These are phyloP conservation scores for Chionoecetes opilio DNA, from an alignment of 1,140 invertebrate genomes.

Conservation along the genomic window DNA sequence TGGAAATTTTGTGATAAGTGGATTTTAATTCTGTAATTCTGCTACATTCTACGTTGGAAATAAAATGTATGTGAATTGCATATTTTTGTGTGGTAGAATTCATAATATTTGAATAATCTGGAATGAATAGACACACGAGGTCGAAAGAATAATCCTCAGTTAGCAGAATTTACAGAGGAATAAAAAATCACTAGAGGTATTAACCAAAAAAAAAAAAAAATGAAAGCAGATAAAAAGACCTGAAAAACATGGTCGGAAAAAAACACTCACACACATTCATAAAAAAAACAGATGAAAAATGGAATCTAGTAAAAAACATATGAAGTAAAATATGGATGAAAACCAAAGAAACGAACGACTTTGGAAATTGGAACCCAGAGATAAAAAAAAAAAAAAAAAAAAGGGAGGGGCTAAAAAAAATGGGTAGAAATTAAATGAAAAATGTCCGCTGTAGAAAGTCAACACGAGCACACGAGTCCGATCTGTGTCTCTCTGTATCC, in stretches of 20 bases:
- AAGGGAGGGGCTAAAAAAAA: background rate
- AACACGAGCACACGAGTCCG: background rate
- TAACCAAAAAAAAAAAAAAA: background rate
- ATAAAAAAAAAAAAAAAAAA: background rate
- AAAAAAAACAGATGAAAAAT: background rate
- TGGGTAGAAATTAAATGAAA: slow-evolving; percentile 2
- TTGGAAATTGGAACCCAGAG: background rate
- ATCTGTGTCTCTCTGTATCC: background rate
- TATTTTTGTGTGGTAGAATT: too few relatives aligned
- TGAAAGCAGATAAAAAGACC: background rate
- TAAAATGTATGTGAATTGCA: too few relatives aligned
- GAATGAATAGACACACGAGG: background rate
- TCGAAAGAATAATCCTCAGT: background rate
- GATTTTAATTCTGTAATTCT: too few relatives aligned
- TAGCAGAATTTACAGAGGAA: background rate
- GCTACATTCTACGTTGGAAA: too few relatives aligned
- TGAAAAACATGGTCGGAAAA: background rate
- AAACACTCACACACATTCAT: background rate
- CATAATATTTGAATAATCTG: too few relatives aligned
- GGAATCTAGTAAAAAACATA: background rate
- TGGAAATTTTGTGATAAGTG: too few relatives aligned
- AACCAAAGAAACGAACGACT: slow-evolving; percentile 8
- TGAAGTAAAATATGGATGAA: slow-evolving; percentile 30
- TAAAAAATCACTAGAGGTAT: background rate
- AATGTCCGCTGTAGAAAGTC: background rate